Base-by-base conservation (phyloP, 2,888 invertebrate genomes). In the Cyclophora albipunctata region DNA sequence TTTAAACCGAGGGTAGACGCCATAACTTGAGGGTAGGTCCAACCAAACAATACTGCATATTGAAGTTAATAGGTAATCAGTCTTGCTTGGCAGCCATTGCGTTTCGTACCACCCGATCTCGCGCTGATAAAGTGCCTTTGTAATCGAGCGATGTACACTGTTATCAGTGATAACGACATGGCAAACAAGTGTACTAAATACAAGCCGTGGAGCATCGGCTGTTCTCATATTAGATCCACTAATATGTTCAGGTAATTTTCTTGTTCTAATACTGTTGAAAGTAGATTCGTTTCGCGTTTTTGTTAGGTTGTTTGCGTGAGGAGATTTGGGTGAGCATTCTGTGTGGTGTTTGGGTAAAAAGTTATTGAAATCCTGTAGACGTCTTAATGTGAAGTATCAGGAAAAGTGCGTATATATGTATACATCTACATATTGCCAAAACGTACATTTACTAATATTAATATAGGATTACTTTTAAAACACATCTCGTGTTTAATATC, bases 121-220 rank as follows among this genome's bases (percentile, higher is more conserved):
- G 37, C 5, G 3, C 64, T 76, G 84, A 85, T 87, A 84, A 80
- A 49, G 66, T 71, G 81, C 54, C 55, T 57, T 60, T 71, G 73
- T 78, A 78, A 87, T 86, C 86, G 69, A 78, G 75, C 81, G 73
- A 85, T 86, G 86, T 84, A 75, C 70, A 63, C 74, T 61, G 69
- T 84, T 85, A 87, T 87, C 84, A 80, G 72, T 76, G 86, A 87
- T 86, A 86, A 79, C 71, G 68, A 58, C 55, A 70, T 64, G 60
- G 76, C 78, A 76, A 82, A 81, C 81, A 84, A 79, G 77, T 84
- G 78, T 73, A 58, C 62, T 54, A 70, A 71, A 63, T 75, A 73
- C 62, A 69, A 64, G 54, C 63, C 69, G 59, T 84, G 80, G 82
- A 67, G 64, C 57, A 62, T 66, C 57, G 71, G 69, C 58, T 73